Evolutionary conservation across 2,797 vertebrate species (phyloP).

Genomic region (Falco novaeseelandiae): DNA sequence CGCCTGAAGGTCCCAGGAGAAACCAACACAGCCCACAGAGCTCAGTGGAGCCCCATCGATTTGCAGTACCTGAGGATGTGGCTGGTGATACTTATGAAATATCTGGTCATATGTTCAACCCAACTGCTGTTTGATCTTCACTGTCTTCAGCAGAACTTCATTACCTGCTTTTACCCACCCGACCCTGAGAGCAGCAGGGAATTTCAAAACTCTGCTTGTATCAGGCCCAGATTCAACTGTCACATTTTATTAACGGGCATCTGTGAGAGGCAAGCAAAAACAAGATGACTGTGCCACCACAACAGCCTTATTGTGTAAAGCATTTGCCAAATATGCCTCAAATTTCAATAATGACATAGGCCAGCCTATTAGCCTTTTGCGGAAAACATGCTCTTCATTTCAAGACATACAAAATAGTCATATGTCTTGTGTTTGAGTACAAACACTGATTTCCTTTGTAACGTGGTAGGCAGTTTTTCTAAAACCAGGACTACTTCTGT

Average conservation of each 20-base stretch:
- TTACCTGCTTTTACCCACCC: neutral
- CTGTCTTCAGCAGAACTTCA: neutral
- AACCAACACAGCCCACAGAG: neutral
- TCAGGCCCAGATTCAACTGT: neutral
- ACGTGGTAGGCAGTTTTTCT: neutral
- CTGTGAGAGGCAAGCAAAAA: neutral
- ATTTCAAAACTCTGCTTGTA: neutral
- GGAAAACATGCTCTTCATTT: neutral
- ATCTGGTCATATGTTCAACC: neutral
- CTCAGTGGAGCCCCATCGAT: neutral
- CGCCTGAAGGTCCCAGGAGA: neutral
- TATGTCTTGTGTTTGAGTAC: neutral
- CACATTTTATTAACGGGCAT: neutral
- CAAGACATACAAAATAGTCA: neutral
- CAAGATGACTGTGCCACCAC: neutral
- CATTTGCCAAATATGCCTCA: neutral
- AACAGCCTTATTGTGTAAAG: neutral
- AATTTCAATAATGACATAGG: neutral
- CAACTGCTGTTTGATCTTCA: neutral
- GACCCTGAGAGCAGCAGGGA: neutral
- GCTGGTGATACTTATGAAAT: neutral
- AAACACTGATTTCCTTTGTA: constrained; percentile 43
- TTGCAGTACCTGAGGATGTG: neutral
- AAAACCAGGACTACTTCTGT: neutral
- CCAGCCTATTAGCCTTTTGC: neutral